Evolutionary conservation across 2,113 vertebrate genomes (phyloP).

Genomic region (Chloropsis hardwickii): DNA sequence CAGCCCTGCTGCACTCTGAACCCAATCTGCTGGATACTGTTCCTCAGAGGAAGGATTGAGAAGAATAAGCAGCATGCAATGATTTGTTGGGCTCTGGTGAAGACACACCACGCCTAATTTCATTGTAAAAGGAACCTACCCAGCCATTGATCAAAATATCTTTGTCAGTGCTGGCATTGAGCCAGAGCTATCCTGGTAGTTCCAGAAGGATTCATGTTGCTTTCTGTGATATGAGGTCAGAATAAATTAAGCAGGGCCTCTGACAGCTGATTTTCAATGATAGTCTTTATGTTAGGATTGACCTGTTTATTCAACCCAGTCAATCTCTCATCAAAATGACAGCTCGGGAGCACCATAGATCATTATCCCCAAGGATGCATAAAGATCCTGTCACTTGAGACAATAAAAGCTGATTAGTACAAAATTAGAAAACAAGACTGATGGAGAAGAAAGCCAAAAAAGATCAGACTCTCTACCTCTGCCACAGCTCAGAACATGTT

Average conservation of each 20-base stretch:
- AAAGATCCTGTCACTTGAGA: background rate
- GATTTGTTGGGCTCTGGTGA: conserved; percentile 34
- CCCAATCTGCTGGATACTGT: background rate
- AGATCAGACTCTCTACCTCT: background rate
- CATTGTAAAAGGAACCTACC: background rate
- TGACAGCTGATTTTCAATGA: conserved; percentile 49
- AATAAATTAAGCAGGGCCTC: conserved; percentile 44
- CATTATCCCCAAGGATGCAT: conserved; percentile 24
- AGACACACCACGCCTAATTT: background rate
- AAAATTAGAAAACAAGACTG: background rate
- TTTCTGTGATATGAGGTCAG: conserved; percentile 42
- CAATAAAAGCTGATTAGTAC: conserved; percentile 9
- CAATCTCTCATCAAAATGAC: conserved; percentile 26
- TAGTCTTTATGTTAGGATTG: conserved; percentile 52
- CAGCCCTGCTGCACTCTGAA: background rate
- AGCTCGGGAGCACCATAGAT: background rate
- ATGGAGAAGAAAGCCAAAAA: background rate
- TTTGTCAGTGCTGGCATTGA: background rate
- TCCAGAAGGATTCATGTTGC: conserved; percentile 24
- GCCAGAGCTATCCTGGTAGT: conserved; percentile 1
- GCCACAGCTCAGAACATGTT: background rate
- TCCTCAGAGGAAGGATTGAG: background rate
- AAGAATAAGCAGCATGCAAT: background rate
- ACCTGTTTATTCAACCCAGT: conserved; percentile 49
- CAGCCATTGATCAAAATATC: conserved; percentile 46